A percentile compares a stretch with the other conserved stretches of the same genome.
Evolutionary conservation across 1,140 invertebrate species (phyloP).

Genomic region (Meloidogyne hapla): DNA sequence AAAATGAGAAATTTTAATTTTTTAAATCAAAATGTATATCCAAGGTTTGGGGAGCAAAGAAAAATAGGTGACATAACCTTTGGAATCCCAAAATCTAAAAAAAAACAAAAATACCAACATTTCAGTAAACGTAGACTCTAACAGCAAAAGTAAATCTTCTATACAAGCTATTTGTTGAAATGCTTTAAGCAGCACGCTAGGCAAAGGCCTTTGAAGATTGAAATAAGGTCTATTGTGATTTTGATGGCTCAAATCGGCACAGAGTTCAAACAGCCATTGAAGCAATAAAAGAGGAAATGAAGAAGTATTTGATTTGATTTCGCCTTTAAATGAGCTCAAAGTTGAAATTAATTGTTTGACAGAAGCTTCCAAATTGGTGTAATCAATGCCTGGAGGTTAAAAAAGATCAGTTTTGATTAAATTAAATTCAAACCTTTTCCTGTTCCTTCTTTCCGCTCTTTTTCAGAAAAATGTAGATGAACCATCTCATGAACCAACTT

Average conservation of each 20-base stretch:
- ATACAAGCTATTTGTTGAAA: slow-evolving; percentile 21
- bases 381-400: slow-evolving; percentile 8
- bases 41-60: too few relatives aligned
- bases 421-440: slow-evolving; percentile 9
- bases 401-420: background rate
- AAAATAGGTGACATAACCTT: background rate
- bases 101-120: slow-evolving; percentile 5
- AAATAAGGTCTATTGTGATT: slow-evolving; percentile 18
- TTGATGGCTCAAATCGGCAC: background rate
- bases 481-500: slow-evolving; percentile 26
- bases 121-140: slow-evolving; percentile 2
- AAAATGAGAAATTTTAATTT: background rate
- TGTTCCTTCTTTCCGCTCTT: slow-evolving; percentile 18
- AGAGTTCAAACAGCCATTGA: slow-evolving; percentile 24
- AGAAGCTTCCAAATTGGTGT: background rate
- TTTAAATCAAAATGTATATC: too few relatives aligned
- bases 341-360: slow-evolving; percentile 11
- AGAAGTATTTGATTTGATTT: background rate
- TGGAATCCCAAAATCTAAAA: too few relatives aligned
- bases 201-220: background rate
- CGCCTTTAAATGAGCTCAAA: background rate
- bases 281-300: slow-evolving; percentile 14
- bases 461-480: slow-evolving; percentile 17
- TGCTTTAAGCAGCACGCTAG: background rate
- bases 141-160: slow-evolving; percentile 7